Evolutionary conservation across 1,140 invertebrate species (phyloP), one percentile per base, ranked within the genome.

Genomic region (Sarcophaga peregrina): DNA sequence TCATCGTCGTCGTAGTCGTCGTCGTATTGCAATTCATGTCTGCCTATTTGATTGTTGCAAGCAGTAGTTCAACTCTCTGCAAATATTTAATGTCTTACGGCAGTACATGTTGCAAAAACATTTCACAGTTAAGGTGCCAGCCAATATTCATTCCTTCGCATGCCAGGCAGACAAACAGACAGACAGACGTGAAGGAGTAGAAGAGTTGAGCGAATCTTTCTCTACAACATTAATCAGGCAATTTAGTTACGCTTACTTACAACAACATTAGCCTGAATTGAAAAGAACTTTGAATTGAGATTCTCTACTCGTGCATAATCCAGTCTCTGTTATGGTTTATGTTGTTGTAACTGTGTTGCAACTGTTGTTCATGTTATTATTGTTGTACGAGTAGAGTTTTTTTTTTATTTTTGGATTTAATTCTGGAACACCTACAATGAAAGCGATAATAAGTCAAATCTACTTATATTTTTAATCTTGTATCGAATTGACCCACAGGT

Each of bases 361-460:
- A 37, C 25, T 37, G 25, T 37, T 37, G 4, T 37, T 37, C 25
- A 37, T 37, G 25, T 37, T 37, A 37, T 37, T 37, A 37, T 37
- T 2, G 25, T 4, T 37, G 25, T 37, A 37, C 25, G 25, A 37
- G 25, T 37, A 37, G 20, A 7, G 62, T 25, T 78, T 78, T n/a
- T 50, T 72, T 25, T 78, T 9, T 78, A 8, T n/a, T 50, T 78
- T 48, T 13, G 46, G n/a, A 6, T 46, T 76, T 17, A 50, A 50
- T 50, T 48, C 48, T 25, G 47, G 75, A 78, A 78, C 75, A 78
- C 75, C 75, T 78, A 78, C 75, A 52, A 78, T 78, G 75, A 78
- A 78, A 52, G 20, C 47, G 75, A 78, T 78, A 78, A 78, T 78
- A 78, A 78, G 75, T 78, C 75, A 78, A 78, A 25, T 78, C 75